Conservation (phyloP, 2,113 vertebrate genomes). For the Trogon surrucura region DNA sequence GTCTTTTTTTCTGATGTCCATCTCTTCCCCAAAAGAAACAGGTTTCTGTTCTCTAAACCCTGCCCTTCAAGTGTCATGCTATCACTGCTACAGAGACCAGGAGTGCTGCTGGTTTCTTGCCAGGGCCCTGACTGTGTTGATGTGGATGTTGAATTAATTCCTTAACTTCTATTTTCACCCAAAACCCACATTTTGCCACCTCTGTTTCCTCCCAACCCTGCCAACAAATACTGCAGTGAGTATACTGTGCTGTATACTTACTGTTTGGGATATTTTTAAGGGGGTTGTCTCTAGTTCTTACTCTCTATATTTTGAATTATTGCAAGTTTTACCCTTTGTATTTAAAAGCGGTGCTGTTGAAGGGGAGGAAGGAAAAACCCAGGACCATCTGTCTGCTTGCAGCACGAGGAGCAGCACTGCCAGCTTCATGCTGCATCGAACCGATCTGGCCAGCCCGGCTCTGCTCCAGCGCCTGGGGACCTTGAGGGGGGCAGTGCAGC, state of each 20-base stretch:
- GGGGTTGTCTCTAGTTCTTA: neutral
- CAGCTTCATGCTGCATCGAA: neutral
- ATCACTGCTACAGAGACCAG: neutral
- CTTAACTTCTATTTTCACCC: neutral
- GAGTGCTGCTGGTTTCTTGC: neutral
- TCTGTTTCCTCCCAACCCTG: neutral
- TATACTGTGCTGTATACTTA: neutral
- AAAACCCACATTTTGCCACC: neutral
- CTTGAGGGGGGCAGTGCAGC: neutral
- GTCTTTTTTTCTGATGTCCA: neutral
- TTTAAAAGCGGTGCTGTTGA: neutral
- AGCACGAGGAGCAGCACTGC: rapidly evolving
- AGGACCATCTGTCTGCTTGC: neutral
- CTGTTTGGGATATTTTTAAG: neutral
- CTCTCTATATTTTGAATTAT: neutral
- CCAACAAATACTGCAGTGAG: neutral
- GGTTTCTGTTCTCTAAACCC: neutral
- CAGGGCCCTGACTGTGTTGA: neutral
- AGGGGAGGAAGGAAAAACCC: neutral
- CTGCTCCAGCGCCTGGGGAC: neutral
- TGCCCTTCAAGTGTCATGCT: neutral
- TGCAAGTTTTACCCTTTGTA: neutral
- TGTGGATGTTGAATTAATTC: neutral
- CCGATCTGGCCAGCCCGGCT: neutral
- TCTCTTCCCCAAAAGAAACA: rapidly evolving